These are phyloP conservation scores for Dallia pectoralis DNA, from an alignment of 2,797 vertebrate species.

Conservation along the genomic window DNA sequence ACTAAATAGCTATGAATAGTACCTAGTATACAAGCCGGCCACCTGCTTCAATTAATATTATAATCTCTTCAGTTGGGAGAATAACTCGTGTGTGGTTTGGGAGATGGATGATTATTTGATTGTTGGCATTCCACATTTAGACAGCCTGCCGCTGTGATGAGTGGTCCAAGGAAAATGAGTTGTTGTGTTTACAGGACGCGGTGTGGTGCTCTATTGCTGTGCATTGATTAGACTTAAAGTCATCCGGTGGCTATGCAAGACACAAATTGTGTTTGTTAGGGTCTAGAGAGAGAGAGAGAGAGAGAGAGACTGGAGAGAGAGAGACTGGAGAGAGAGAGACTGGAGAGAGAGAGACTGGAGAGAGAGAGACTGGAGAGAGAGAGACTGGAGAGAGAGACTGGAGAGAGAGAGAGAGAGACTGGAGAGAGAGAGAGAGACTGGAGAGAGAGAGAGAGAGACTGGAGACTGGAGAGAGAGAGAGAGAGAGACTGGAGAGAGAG, in stretches of 20 bases:
- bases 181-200: background rate
- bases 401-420: background rate
- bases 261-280: background rate
- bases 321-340: background rate
- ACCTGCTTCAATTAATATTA: background rate
- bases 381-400: background rate
- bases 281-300: background rate
- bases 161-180: background rate
- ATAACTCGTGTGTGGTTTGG: background rate
- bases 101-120: slow-evolving; percentile 4
- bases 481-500: background rate
- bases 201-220: background rate
- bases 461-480: background rate
- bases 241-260: slow-evolving; percentile 2
- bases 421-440: background rate
- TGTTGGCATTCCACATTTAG: background rate
- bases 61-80: background rate
- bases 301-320: background rate
- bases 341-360: background rate
- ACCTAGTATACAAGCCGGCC: background rate
- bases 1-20: background rate
- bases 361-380: too few species aligned
- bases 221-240: background rate
- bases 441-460: background rate
- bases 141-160: background rate